Conservation (phyloP, 2,888 invertebrate genomes). For the Amblyjoppa proteus region DNA sequence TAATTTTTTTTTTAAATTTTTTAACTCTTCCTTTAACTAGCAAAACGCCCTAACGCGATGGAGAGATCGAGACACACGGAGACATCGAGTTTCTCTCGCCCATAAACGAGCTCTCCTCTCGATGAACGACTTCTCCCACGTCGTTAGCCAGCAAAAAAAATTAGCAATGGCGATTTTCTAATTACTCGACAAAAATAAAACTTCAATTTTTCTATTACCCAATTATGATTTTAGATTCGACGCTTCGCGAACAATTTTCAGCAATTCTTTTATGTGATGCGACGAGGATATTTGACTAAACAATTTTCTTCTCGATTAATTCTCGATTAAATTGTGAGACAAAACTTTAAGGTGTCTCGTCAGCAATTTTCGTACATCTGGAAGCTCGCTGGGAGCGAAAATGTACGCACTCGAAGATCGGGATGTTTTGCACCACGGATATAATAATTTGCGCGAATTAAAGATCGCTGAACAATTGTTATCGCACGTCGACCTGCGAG, state of each 20-base stretch:
- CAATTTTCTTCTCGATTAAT: background rate
- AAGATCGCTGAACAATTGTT: slow-evolving; percentile 1
- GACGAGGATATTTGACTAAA: background rate
- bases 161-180: background rate
- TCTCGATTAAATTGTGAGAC: background rate
- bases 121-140: background rate
- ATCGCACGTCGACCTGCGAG: slow-evolving; percentile 4
- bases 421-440: background rate
- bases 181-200: background rate
- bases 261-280: background rate
- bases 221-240: background rate
- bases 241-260: background rate
- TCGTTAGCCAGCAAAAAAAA: background rate
- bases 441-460: background rate
- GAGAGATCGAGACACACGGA: slow-evolving; percentile 23
- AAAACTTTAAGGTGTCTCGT: background rate
- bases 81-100: background rate
- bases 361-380: background rate
- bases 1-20: background rate
- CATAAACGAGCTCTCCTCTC: background rate
- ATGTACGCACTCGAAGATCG: background rate
- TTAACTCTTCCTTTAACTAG: background rate
- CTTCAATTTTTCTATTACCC: background rate
- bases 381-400: background rate
- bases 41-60: slow-evolving; percentile 18